Percentiles rank a stretch among this genome's conserved stretches.
Evolutionary conservation across 1,140 invertebrate genomes (phyloP).

Genomic region (Chrysopa pallens): DNA sequence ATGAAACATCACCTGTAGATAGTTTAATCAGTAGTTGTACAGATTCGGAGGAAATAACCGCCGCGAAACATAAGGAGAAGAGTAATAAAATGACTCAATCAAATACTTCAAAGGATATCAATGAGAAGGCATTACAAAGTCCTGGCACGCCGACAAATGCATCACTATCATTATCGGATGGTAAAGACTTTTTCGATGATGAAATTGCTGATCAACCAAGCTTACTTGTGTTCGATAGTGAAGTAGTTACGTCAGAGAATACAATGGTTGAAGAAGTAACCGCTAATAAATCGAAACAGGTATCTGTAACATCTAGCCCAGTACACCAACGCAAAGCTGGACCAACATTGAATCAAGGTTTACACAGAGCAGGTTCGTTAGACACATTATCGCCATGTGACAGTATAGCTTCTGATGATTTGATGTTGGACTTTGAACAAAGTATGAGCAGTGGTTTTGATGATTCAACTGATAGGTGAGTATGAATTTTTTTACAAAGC

Average conservation of each 20-base stretch:
- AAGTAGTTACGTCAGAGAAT: conserved; percentile 2
- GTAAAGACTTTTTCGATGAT: conserved; percentile 62
- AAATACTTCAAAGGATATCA: conserved; percentile 21
- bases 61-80: conserved; percentile 21
- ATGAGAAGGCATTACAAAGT: conserved; percentile 28
- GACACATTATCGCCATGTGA: conserved; percentile 61
- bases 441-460: conserved; percentile 48
- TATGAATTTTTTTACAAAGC: background rate
- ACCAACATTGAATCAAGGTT: conserved; percentile 6
- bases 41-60: conserved; percentile 35
- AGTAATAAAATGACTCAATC: conserved; percentile 22
- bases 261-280: conserved; percentile 12
- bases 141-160: conserved; percentile 60
- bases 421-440: conserved; percentile 66
- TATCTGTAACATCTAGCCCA: conserved; percentile 14
- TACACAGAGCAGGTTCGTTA: conserved; percentile 41
- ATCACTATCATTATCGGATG: conserved; percentile 49
- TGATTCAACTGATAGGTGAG: conserved; percentile 46
- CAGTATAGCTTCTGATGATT: conserved; percentile 61
- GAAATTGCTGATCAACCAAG: conserved; percentile 82
- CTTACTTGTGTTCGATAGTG: conserved; percentile 40
- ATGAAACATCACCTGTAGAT: conserved; percentile 64
- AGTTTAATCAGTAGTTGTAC: conserved; percentile 53
- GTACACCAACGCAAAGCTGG: conserved; percentile 16
- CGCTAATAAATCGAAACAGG: conserved; percentile 1